Evolutionary conservation across 2,113 vertebrate species (phyloP).

Genomic region (Lamprotornis superbus): DNA sequence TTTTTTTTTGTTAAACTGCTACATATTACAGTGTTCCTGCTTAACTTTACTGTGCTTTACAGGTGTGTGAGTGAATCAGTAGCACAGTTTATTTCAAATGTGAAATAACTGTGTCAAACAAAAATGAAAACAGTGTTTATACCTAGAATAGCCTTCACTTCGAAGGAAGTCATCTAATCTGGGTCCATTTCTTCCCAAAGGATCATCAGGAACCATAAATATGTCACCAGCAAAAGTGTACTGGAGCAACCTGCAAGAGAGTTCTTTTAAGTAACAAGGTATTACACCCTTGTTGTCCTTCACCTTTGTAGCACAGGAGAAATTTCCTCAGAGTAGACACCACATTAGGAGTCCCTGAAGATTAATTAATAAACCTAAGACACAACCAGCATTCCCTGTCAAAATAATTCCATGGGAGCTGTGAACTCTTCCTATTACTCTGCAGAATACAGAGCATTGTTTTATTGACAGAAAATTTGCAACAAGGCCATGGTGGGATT

Average conservation of each 20-base stretch:
- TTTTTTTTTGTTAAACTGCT: neutral
- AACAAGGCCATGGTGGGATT: neutral
- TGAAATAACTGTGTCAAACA: neutral
- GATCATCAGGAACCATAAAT: constrained; percentile 99
- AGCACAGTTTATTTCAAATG: neutral
- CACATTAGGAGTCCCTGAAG: neutral
- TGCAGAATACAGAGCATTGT: neutral
- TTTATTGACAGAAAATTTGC: neutral
- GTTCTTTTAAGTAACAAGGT: neutral
- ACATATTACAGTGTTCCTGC: neutral
- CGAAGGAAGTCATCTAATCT: constrained; percentile 85
- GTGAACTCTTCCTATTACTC: neutral
- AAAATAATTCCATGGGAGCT: neutral
- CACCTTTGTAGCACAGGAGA: neutral
- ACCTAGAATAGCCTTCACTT: constrained; percentile 77
- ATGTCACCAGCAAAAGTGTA: constrained; percentile 95
- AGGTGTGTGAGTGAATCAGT: neutral
- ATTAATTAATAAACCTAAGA: neutral
- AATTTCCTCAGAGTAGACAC: neutral
- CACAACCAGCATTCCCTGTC: neutral
- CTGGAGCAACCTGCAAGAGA: constrained; percentile 85
- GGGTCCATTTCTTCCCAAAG: constrained; percentile 90
- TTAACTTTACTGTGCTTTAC: neutral
- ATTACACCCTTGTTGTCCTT: neutral
- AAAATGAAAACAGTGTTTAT: neutral